These are phyloP conservation scores for Troides aeacus DNA, from an alignment of 2,888 invertebrate genomes.

Conservation along the genomic window DNA sequence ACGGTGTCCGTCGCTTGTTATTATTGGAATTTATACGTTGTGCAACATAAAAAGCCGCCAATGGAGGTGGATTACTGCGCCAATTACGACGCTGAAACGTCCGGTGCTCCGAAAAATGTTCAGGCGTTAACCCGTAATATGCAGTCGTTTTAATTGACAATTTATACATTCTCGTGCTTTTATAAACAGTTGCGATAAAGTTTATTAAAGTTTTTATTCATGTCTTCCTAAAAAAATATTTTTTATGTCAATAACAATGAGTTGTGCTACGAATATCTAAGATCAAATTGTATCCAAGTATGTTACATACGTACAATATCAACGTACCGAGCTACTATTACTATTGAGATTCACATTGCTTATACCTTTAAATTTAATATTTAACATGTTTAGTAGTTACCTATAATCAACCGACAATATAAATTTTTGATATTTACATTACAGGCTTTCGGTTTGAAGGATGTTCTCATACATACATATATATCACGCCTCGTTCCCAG, in stretches of 20 bases:
- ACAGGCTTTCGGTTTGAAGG: no score
- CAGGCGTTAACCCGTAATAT: constrained; percentile 11
- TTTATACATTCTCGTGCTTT: constrained; percentile 3
- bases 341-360: background rate
- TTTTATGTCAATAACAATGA: background rate
- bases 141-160: constrained; percentile 16
- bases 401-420: no score
- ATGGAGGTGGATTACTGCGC: constrained; percentile 20
- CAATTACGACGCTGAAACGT: constrained; percentile 12
- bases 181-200: constrained; percentile 4
- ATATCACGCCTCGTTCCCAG: no score
- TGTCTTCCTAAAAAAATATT: no score
- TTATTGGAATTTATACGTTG: constrained; percentile 45
- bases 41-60: constrained; percentile 25
- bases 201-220: constrained; percentile 1
- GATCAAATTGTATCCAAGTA: background rate
- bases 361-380: no score
- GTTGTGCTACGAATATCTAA: background rate
- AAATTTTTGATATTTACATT: no score
- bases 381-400: no score
- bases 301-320: background rate
- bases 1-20: constrained; percentile 49
- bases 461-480: no score
- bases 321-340: background rate
- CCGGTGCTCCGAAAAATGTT: constrained; percentile 1